Base-by-base conservation (phyloP, 2,888 invertebrate species). In the Tolmerus cingulatus region DNA sequence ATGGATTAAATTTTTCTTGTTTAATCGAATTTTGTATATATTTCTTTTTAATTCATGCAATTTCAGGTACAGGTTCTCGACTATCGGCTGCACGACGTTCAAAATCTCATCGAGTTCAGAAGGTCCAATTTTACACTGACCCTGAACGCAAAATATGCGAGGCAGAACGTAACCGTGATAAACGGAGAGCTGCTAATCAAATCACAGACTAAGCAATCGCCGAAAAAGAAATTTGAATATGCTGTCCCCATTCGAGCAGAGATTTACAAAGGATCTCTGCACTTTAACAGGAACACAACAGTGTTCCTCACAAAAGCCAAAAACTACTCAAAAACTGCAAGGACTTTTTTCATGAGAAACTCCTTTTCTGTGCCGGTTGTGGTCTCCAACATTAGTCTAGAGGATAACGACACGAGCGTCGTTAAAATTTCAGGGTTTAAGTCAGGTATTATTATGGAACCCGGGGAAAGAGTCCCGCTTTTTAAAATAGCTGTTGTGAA, bases 331-430 rank as follows among this genome's bases (percentile, higher is more conserved):
- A 86, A 89, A 79, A 90, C 91, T 27, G 93, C 93, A 88, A 93
- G 96, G 88, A 93, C 94, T 89, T 93, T 96, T 89, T 93, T 93
- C 85, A 93, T 97, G 88, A 94, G 95, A 86, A 97, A 97, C 92
- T 94, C 94, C 90, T 97, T 96, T 91, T 94, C 95, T 90, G 94
- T 95, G 89, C 95, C 97, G 9, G 91, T 97, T 87, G 95, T 95
- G 88, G 93, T 97, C 89, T 95, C 95, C 88, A 96, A 96, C 91
- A 94, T 96, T 74, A 94, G 95, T 9, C 92, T 97, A 89, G 94
- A 95, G 7, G 91, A 93, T 23, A 95, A 95, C 87, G 94, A 95
- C 82, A 93, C 93, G 89, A 92, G 93, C 88, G 93, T 94, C 91
- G 95, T 96, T 93, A 93, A 94, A 91, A 95, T 95, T 92, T 92